Base-by-base conservation (phyloP, 2,113 vertebrate species). In the Axis porcinus region DNA sequence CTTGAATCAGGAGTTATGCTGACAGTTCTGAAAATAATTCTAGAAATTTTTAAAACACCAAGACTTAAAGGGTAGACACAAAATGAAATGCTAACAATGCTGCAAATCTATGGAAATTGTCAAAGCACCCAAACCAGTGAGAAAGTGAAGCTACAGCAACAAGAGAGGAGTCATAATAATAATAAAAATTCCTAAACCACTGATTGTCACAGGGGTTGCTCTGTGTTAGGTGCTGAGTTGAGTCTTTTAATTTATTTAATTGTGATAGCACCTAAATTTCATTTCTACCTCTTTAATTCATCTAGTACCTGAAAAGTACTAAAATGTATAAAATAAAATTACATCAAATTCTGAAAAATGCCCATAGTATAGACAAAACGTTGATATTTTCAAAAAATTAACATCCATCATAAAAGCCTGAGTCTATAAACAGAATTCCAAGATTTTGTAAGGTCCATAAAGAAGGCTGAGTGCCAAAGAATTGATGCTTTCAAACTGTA, bases 301-400 rank as follows among this genome's bases (percentile, higher is more conserved):
- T 74, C 57, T 70, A 33, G 52, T 40, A 83, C 50, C 19, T 94
- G 55, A 86, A 82, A 96, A 55, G 30, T 17, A 95, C 83, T 70
- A 67, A 67, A 94, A 70, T 86, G 6, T 27, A 82, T 84, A 95
- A 91, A 82, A 87, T 64, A 78, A 95, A 94, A 23, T 88, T 79
- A 82, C 5, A 57, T 33, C 16, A 58, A 90, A 83, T 76, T 95
- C 47, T 70, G 40, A 76, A 92, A 86, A 94, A 83, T 87, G 30
- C 13, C 28, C 14, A 79, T n/a, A 94, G 36, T 81, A 84, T 67
- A 91, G 33, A 91, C 60, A n/a, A 28, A 79, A 76, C 8, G 50
- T 12, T 36, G 30, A 33, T 36, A 50, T 67, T 92, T 88, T 83
- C 70, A 45, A 89, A 93, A 16, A 96, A 89, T 81, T 95, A 94